Conservation (phyloP, 2,888 invertebrate genomes). For the Nemotelus pantherinus region DNA sequence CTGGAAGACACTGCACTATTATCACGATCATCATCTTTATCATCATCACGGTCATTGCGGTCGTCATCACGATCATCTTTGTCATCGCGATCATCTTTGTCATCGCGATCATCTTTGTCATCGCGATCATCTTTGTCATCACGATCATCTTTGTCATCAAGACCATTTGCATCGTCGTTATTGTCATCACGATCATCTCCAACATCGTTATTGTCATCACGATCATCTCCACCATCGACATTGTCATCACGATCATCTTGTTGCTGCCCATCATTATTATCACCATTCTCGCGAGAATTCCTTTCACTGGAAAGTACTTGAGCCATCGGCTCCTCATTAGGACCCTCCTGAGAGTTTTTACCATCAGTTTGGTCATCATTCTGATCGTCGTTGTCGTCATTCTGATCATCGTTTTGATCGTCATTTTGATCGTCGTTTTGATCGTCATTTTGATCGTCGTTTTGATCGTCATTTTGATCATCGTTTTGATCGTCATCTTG, state of each 20-base stretch:
- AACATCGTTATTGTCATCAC: not conserved
- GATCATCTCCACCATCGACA: not conserved
- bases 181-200: not conserved
- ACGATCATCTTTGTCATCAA: not conserved
- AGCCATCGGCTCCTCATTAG: too few species aligned
- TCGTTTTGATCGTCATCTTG: too few species aligned
- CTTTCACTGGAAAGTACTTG: too few species aligned
- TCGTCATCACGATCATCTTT: not conserved
- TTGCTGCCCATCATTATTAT: not conserved
- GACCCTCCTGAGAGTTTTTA: not conserved
- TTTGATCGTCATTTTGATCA: too few species aligned
- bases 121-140: not conserved
- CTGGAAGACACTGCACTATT: not conserved
- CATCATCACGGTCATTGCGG: not conserved
- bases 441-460: too few species aligned
- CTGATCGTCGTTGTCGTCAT: not conserved
- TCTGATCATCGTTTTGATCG: not conserved
- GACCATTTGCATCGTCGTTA: not conserved
- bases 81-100: not conserved
- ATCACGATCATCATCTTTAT: not conserved
- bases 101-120: not conserved
- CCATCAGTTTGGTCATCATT: too few species aligned
- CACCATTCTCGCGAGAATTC: not conserved
- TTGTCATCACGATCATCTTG: conserved; percentile 2
- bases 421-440: not conserved